Evolutionary conservation across 2,888 invertebrate genomes (phyloP), one percentile per base, ranked within the genome.

Genomic region (Diachrysia chrysitis): DNA sequence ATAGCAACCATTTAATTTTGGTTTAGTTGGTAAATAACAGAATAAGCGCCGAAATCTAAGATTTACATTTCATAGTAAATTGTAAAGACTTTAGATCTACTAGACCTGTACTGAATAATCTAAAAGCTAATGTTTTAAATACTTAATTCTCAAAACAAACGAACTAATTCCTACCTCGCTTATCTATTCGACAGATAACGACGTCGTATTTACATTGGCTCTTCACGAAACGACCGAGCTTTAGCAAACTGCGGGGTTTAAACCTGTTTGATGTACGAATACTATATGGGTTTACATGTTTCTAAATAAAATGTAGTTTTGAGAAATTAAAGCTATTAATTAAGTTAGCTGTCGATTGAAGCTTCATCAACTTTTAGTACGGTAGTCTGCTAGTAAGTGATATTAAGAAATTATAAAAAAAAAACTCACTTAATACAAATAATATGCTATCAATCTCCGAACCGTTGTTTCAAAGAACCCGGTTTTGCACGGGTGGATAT

Each of bases 261-360:
- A 64, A 63, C 42, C 23, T 61, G 42, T 62, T 56, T 17, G 57
- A 35, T 25, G 21, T 60, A 57, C 29, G 48, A 19, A 21, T 51
- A 53, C 29, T 57, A 61, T 53, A 67, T 61, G 48, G 37, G 42
- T 71, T 70, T 54, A 51, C 69, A 59, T 48, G 63, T 51, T 10
- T 32, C 69, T 55, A 58, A 53, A 23, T 53, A 65, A 63, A 10
- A 63, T 67, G 32, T 35, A 66, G 37, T 67, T 58, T 21, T 0
- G 32, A 51, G 53, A 35, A 58, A 58, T 48, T 61, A 51, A 58
- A 60, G 32, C 58, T 59, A 51, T 79, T 63, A 76, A 82, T 85
- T 86, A n/a, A 46, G 17, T 46, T 46, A 17, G 17, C 2, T 42
- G 42, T 42, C n/a, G 42, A n/a, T 42, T 42, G 5, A 5, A 42